phyloP scores from a whole-genome alignment of 2,888 invertebrate genomes.

The Dicranocentrus wangi region DNA sequence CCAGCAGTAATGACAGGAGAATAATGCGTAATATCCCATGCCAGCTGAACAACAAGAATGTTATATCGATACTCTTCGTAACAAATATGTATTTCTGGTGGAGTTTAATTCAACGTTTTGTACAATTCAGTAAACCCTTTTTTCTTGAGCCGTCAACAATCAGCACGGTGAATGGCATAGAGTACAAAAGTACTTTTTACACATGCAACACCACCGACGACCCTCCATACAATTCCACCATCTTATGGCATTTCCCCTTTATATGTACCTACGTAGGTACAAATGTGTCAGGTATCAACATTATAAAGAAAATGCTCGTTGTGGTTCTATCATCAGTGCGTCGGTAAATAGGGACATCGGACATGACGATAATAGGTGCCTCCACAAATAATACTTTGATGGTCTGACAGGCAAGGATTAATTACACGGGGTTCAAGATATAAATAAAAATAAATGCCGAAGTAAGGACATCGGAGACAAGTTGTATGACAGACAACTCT shows the following conservation, averaged over 20 bases:
- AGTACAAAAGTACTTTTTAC: neutral
- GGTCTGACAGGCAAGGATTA: conserved; percentile 57
- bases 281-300: conserved; percentile 18
- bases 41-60: neutral
- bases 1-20: neutral
- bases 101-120: conserved; percentile 12
- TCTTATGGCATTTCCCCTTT: too few relatives aligned
- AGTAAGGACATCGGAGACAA: conserved; percentile 37
- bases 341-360: neutral
- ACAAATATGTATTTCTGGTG: neutral
- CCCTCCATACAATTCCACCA: too few relatives aligned
- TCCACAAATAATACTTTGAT: conserved; percentile 24
- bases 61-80: conserved; percentile 11
- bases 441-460: conserved; percentile 55
- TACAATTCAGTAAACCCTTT: conserved; percentile 24
- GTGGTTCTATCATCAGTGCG: neutral
- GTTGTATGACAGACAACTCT: conserved; percentile 60
- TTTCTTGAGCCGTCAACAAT: conserved; percentile 9
- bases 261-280: conserved; percentile 2
- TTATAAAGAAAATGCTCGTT: conserved; percentile 7
- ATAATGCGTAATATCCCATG: neutral
- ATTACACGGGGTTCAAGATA: conserved; percentile 48
- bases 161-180: conserved; percentile 2
- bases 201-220: neutral
- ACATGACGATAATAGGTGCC: conserved; percentile 10